Percentiles rank a stretch among this genome's conserved stretches.
Conservation (phyloP, 2,888 invertebrate genomes). For the Leistus spinibarbis region DNA sequence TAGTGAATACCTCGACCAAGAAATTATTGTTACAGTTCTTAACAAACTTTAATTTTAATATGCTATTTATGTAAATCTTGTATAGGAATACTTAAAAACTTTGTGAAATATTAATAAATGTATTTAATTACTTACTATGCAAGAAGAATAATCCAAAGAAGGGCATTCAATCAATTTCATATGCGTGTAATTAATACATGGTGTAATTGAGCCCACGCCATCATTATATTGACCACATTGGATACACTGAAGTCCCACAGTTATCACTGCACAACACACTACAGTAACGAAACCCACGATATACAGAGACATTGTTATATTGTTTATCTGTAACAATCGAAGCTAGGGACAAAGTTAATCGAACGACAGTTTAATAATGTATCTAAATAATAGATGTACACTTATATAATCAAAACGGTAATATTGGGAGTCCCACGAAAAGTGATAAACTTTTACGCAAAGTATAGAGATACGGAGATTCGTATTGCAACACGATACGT, state of each 20-base stretch:
- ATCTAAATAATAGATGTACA: too few relatives aligned
- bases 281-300: constrained; percentile 41
- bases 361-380: not conserved
- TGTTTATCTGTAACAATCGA: not conserved
- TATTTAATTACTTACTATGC: constrained; percentile 71
- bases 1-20: too few relatives aligned
- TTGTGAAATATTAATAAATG: too few relatives aligned
- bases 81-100: too few relatives aligned
- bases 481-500: constrained; percentile 1
- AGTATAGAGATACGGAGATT: not conserved
- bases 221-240: constrained; percentile 85
- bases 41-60: too few relatives aligned
- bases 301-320: constrained; percentile 14
- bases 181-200: constrained; percentile 78
- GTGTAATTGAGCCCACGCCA: constrained; percentile 84
- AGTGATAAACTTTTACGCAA: not conserved
- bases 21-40: too few relatives aligned
- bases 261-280: constrained; percentile 46
- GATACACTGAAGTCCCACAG: constrained; percentile 69
- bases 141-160: constrained; percentile 65
- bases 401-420: not conserved
- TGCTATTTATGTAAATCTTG: too few relatives aligned
- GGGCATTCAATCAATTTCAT: constrained; percentile 74
- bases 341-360: not conserved
- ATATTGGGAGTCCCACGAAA: not conserved